These are phyloP conservation scores for Acanthornis magna DNA, from an alignment of 2,797 vertebrate genomes.

Conservation along the genomic window DNA sequence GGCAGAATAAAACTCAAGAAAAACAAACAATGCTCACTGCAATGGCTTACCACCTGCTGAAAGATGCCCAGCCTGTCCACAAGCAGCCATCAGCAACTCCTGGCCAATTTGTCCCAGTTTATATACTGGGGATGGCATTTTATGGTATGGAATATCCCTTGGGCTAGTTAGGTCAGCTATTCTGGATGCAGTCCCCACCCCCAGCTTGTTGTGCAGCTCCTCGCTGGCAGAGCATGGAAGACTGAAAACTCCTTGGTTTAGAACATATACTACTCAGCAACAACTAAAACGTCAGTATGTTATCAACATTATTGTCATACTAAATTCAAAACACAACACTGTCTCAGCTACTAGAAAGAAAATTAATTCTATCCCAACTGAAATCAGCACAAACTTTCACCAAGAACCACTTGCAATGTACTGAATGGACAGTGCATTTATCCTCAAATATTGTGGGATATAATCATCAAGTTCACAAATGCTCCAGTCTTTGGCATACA, in stretches of 20 bases:
- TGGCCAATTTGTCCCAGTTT: neutral
- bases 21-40: neutral
- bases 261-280: neutral
- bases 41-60: neutral
- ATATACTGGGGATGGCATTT: neutral
- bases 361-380: neutral
- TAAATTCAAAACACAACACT: neutral
- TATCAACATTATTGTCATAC: neutral
- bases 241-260: neutral
- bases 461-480: neutral
- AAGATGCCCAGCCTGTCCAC: neutral
- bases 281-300: neutral
- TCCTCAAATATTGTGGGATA: neutral
- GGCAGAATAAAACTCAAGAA: neutral
- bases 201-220: neutral
- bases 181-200: accelerated
- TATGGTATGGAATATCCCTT: neutral
- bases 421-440: neutral
- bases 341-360: neutral
- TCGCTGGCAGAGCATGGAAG: neutral
- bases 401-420: neutral
- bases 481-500: neutral
- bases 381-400: neutral
- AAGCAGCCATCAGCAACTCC: neutral
- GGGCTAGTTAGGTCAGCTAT: neutral